phyloP scores from a whole-genome alignment of 2,113 vertebrate genomes.

The Rhodinocichla rosea region DNA sequence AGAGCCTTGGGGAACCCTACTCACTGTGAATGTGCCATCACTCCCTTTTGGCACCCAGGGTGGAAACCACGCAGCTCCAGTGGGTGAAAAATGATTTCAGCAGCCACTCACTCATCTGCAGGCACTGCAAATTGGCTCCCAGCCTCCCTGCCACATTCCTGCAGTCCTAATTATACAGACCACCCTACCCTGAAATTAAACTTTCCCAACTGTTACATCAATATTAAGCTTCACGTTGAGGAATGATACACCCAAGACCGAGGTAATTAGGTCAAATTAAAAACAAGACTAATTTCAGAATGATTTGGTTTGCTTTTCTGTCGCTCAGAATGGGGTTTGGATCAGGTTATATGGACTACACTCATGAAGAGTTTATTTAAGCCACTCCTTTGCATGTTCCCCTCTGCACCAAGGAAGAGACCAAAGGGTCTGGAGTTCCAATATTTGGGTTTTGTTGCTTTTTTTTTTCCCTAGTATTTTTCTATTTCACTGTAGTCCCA shows the following conservation, averaged over 20 bases:
- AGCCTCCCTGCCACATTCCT: neutral
- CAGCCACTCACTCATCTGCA: neutral
- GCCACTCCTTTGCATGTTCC: neutral
- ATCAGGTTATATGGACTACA: neutral
- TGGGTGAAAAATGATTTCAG: neutral
- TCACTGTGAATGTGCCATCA: neutral
- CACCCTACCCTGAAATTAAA: constrained; percentile 72
- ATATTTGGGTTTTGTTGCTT: neutral
- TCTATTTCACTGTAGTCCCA: neutral
- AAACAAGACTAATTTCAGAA: neutral
- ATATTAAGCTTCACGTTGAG: constrained; percentile 21
- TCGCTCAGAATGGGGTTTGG: neutral
- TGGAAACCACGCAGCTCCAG: neutral
- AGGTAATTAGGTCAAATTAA: constrained; percentile 62
- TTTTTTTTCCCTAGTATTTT: neutral
- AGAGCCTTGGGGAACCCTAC: neutral
- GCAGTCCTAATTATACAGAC: constrained; percentile 54
- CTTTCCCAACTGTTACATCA: constrained; percentile 63
- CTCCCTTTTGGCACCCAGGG: neutral
- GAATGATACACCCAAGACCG: neutral
- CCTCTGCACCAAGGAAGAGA: neutral
- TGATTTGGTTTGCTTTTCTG: neutral
- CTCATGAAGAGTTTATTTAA: neutral
- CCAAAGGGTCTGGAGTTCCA: neutral
- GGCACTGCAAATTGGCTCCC: neutral